phyloP scores from a whole-genome alignment of 2,113 vertebrate species.

The pig (Sus scrofa) region T2T-Sscrofa CM000824.6:158662001-158662500 shows the following conservation, averaged over 20 bases:
- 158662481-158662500: slow-evolving; percentile 11
- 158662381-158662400: background rate
- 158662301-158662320: background rate
- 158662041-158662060: background rate
- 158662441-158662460: background rate
- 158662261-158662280: background rate
- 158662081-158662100: background rate
- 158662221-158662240: background rate
- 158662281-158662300: background rate
- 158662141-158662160: background rate
- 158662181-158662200: background rate
- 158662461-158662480: slow-evolving; percentile 34
- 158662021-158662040: slow-evolving; percentile 1
- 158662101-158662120: background rate
- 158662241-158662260: background rate
- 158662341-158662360: background rate
- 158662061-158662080: background rate
- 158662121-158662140: background rate
- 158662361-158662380: background rate
- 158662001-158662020: background rate
- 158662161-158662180: background rate
- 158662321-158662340: background rate
- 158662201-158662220: background rate
- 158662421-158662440: slow-evolving; percentile 16
- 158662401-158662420: background rate